Evolutionary conservation across 1,140 invertebrate genomes (phyloP).

Genomic region (Aphidius gifuensis): DNA sequence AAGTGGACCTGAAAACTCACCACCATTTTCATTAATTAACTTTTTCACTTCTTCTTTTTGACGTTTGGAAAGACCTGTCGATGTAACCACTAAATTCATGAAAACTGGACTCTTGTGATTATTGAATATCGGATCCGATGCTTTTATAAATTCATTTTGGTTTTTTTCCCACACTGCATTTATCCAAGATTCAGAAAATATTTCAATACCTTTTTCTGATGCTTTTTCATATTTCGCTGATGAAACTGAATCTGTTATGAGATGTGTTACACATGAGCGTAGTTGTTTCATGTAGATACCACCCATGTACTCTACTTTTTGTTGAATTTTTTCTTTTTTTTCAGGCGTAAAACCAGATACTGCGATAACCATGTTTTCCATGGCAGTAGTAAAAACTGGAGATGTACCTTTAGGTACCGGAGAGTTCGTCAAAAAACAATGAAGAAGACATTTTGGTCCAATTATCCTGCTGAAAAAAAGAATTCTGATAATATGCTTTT

Average conservation of each 20-base stretch:
- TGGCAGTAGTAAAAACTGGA: conserved; percentile 78
- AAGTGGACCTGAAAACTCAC: conserved; percentile 53
- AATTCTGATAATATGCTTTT: conserved; percentile 1
- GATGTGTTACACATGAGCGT: conserved; percentile 73
- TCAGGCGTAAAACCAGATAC: conserved; percentile 66
- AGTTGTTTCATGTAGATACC: conserved; percentile 72
- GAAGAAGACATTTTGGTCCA: conserved; percentile 75
- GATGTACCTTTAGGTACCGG: conserved; percentile 71
- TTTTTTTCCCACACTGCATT: conserved; percentile 74
- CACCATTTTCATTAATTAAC: conserved; percentile 72
- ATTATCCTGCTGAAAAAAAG: conserved; percentile 62
- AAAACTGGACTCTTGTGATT: conserved; percentile 75
- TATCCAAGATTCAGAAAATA: conserved; percentile 80
- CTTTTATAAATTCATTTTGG: conserved; percentile 60
- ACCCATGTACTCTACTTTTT: conserved; percentile 78
- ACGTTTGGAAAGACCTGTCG: conserved; percentile 67
- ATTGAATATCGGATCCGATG: conserved; percentile 63
- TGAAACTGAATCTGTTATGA: conserved; percentile 72
- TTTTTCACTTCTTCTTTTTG: conserved; percentile 70
- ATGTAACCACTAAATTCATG: conserved; percentile 73
- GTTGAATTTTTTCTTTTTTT: conserved; percentile 66
- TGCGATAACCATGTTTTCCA: conserved; percentile 72
- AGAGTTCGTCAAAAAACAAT: conserved; percentile 67
- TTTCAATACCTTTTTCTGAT: conserved; percentile 64
- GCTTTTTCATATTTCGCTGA: conserved; percentile 79